These are phyloP conservation scores for Helobdella robusta DNA, from an alignment of 2,888 invertebrate species.

Conservation along the genomic window DNA sequence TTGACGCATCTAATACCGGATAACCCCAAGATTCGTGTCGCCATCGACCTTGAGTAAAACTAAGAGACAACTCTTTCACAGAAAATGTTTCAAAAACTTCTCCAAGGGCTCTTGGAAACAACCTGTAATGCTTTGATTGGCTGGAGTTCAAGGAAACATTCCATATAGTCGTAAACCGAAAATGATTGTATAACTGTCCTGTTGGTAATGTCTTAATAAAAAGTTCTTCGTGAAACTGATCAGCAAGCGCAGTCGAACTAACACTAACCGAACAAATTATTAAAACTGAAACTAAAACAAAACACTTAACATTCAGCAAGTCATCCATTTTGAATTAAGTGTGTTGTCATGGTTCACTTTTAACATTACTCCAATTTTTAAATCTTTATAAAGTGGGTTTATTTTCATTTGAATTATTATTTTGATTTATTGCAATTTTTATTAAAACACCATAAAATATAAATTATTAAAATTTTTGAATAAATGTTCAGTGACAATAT, in stretches of 20 bases:
- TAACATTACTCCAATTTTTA: too few species aligned
- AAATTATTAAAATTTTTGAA: too few species aligned
- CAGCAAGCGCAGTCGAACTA: conserved; percentile 50
- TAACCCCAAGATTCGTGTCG: conserved; percentile 87
- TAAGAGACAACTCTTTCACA: conserved; percentile 80
- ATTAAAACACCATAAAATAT: too few species aligned
- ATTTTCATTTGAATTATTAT: too few species aligned
- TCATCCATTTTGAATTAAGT: neutral
- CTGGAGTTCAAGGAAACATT: conserved; percentile 52
- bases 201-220: conserved; percentile 72
- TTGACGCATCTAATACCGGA: conserved; percentile 75
- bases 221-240: conserved; percentile 76
- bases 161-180: conserved; percentile 79
- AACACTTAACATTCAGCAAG: neutral
- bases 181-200: conserved; percentile 76
- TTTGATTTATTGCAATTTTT: too few species aligned
- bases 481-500: too few species aligned
- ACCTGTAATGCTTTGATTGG: conserved; percentile 60
- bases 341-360: too few species aligned
- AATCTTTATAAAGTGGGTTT: too few species aligned
- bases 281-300: neutral
- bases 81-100: conserved; percentile 75
- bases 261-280: conserved; percentile 50
- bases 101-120: conserved; percentile 77
- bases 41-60: conserved; percentile 88